A percentile compares a stretch with the other conserved stretches of the same genome.
Conservation (phyloP, 1,140 invertebrate species). For the Metaphire vulgaris region DNA sequence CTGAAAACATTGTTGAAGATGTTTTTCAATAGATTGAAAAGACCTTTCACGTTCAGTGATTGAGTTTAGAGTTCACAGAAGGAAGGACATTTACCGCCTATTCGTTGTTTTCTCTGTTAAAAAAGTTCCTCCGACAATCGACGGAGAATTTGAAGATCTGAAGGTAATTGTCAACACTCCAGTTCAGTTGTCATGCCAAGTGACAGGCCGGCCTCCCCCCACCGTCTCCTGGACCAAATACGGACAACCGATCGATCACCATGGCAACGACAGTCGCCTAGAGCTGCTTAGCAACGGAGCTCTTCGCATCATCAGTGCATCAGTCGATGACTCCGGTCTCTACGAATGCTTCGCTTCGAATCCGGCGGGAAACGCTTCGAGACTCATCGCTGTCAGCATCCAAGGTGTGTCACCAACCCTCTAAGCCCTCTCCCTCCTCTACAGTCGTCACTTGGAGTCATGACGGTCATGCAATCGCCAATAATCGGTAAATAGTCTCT, state of each 20-base stretch:
- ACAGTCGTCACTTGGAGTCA: too few relatives aligned
- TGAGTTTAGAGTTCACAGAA: too few relatives aligned
- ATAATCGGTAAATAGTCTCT: too few relatives aligned
- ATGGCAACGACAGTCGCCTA: too few relatives aligned
- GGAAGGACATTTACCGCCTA: too few relatives aligned
- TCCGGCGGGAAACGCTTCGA: conserved; percentile 47
- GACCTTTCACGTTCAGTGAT: too few relatives aligned
- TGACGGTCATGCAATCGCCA: too few relatives aligned
- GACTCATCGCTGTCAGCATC: conserved; percentile 46
- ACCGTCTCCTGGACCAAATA: conserved; percentile 43
- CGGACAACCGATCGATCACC: not conserved
- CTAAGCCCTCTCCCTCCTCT: too few relatives aligned
- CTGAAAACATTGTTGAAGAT: too few relatives aligned
- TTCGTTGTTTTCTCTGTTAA: not conserved
- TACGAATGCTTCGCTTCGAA: conserved; percentile 55
- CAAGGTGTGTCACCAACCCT: too few relatives aligned
- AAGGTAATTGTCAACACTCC: conserved; percentile 36
- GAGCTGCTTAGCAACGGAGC: conserved; percentile 27
- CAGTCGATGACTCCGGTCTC: conserved; percentile 49
- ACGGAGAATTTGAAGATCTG: not conserved
- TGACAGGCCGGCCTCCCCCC: conserved; percentile 45
- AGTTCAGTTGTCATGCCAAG: conserved; percentile 44
- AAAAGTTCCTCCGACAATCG: not conserved
- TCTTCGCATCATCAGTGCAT: conserved; percentile 30
- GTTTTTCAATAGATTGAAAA: too few relatives aligned